These are phyloP conservation scores for Acleris laterana DNA, from an alignment of 2,888 invertebrate genomes.

Conservation along the genomic window DNA sequence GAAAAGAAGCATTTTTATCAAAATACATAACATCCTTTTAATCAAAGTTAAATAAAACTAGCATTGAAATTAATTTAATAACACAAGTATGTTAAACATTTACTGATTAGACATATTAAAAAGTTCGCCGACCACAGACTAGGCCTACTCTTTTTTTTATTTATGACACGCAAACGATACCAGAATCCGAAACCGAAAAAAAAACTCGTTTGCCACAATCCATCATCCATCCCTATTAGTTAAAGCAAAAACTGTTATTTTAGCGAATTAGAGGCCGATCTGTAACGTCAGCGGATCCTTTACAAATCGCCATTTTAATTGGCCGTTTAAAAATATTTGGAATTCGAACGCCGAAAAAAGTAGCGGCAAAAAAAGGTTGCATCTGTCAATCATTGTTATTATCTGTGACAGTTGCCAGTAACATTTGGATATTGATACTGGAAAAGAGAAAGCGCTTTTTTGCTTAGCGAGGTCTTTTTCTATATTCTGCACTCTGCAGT, in stretches of 20 bases:
- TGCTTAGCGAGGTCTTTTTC: background rate
- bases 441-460: background rate
- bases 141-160: background rate
- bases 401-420: constrained; percentile 10
- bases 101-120: no score
- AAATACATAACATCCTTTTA: no score
- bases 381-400: constrained; percentile 36
- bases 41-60: no score
- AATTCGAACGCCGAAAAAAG: constrained; percentile 57
- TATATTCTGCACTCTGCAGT: background rate
- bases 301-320: constrained; percentile 70
- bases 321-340: constrained; percentile 68
- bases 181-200: constrained; percentile 10
- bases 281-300: constrained; percentile 57
- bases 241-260: constrained; percentile 63
- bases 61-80: no score
- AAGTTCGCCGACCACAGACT: background rate
- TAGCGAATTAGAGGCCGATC: constrained; percentile 59
- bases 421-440: background rate
- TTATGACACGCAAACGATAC: background rate
- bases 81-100: no score
- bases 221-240: constrained; percentile 42
- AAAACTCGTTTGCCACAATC: constrained; percentile 38
- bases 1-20: no score
- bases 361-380: constrained; percentile 30